Percentiles rank a stretch among this genome's conserved stretches.
These are phyloP conservation scores for Trachythela sp. DNA, from an alignment of 64 coral and sea anemone species.

Conservation along the genomic window DNA sequence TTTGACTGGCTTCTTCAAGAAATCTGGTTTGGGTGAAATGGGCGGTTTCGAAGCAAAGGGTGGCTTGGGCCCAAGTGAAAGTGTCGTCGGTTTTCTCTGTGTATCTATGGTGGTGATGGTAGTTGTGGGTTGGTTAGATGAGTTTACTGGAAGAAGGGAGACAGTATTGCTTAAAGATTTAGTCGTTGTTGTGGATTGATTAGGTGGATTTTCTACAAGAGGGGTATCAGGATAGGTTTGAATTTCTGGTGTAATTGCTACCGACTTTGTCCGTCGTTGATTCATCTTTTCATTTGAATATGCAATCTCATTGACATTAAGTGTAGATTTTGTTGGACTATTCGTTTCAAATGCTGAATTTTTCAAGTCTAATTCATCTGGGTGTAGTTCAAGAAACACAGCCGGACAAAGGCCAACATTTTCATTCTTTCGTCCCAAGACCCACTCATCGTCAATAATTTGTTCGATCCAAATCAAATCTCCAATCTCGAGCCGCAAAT, in stretches of 20 bases:
- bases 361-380: background rate
- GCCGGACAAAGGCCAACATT: conserved; percentile 67
- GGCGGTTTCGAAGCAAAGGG: background rate
- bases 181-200: background rate
- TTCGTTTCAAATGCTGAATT: background rate
- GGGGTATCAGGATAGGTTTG: background rate
- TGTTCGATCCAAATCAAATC: conserved; percentile 60
- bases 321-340: background rate
- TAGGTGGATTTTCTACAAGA: background rate
- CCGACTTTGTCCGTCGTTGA: background rate
- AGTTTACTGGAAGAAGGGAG: background rate
- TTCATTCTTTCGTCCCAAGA: conserved; percentile 46
- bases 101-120: too few relatives aligned
- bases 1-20: background rate
- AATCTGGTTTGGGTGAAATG: conserved; percentile 8
- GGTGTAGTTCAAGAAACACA: conserved; percentile 71
- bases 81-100: background rate
- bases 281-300: background rate
- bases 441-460: conserved; percentile 81
- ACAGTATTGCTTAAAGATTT: background rate
- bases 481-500: conserved; percentile 75
- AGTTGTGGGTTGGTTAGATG: too few relatives aligned
- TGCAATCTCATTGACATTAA: background rate
- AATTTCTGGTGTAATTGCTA: background rate
- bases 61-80: background rate